phyloP scores from a whole-genome alignment of 2,797 vertebrate genomes.

The Falco rusticolus region DNA sequence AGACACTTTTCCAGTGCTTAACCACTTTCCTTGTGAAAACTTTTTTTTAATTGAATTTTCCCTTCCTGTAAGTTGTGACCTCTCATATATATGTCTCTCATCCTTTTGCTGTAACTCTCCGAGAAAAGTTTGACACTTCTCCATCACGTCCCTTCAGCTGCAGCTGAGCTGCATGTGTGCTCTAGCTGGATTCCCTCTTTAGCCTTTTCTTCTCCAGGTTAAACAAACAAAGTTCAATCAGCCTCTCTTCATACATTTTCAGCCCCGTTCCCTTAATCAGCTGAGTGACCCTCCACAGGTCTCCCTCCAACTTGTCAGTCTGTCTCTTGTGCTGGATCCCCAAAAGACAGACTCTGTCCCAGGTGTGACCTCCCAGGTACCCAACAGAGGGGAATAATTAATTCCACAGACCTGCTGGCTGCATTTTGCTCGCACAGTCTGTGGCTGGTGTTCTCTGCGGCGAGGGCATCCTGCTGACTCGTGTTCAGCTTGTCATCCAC shows the following conservation, averaged over 20 bases:
- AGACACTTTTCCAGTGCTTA: neutral
- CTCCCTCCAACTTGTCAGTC: neutral
- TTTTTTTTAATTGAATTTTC: neutral
- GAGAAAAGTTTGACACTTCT: neutral
- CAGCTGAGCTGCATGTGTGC: neutral
- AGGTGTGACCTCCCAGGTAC: neutral
- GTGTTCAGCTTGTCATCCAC: neutral
- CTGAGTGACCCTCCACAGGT: neutral
- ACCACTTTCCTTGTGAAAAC: neutral
- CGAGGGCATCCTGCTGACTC: neutral
- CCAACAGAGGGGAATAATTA: neutral
- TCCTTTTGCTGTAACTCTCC: neutral
- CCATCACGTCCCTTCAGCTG: neutral
- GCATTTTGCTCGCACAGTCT: neutral
- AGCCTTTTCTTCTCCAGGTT: neutral
- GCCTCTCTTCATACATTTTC: neutral
- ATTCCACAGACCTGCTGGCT: neutral
- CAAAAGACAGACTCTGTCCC: neutral
- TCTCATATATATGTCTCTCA: neutral
- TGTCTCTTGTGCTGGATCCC: neutral
- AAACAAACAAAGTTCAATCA: neutral
- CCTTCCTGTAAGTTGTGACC: neutral
- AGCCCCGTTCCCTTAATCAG: neutral
- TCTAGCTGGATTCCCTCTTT: neutral
- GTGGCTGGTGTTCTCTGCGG: neutral